Evolutionary conservation across 2,797 vertebrate genomes (phyloP).

Genomic region (Aselliscus stoliczkanus): DNA sequence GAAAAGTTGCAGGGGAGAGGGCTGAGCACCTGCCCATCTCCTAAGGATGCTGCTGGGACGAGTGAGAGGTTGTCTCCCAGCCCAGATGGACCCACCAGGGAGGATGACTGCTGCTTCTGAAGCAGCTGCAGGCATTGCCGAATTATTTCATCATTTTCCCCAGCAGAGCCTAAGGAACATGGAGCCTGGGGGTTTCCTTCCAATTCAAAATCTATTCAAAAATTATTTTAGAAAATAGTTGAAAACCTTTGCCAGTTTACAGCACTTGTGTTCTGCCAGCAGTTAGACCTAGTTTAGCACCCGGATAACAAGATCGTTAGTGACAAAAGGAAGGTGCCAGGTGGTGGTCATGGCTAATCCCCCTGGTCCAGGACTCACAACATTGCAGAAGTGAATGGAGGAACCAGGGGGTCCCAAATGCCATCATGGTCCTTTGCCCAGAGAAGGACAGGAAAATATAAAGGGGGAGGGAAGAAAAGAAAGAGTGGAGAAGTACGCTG

Average conservation of each 20-base stretch:
- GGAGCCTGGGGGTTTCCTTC: background rate
- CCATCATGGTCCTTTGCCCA: background rate
- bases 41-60: too few species aligned
- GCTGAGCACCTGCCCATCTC: background rate
- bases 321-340: background rate
- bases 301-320: background rate
- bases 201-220: background rate
- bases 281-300: background rate
- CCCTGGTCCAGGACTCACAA: background rate
- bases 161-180: too few species aligned
- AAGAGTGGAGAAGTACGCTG: background rate
- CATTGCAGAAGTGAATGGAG: background rate
- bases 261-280: background rate
- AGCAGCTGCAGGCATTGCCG: background rate
- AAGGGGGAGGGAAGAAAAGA: background rate
- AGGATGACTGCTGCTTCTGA: too few species aligned
- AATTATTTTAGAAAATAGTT: background rate
- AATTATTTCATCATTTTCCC: background rate
- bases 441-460: background rate
- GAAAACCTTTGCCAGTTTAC: background rate
- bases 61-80: background rate
- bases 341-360: background rate
- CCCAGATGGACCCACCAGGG: background rate
- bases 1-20: background rate
- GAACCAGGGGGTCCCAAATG: background rate